These are phyloP conservation scores for Dendropsophus ebraccatus DNA, from an alignment of 2,113 vertebrate genomes.

Conservation along the genomic window DNA sequence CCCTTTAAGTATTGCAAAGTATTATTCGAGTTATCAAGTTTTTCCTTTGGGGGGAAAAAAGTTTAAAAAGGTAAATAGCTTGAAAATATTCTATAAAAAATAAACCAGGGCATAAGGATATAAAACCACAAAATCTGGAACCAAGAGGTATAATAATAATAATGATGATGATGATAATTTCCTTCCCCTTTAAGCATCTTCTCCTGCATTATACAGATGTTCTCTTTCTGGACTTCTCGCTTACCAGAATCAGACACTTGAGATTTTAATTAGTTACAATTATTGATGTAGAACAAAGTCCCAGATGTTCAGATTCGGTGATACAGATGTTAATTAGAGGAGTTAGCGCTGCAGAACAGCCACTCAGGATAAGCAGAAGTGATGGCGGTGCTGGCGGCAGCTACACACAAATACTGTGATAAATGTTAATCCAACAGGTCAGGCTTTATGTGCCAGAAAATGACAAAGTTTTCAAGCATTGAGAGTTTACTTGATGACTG, in stretches of 20 bases:
- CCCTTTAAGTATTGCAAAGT: too few species aligned
- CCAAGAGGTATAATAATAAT: neutral
- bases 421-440: neutral
- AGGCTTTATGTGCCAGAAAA: neutral
- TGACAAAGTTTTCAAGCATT: neutral
- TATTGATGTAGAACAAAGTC: conserved; percentile 26
- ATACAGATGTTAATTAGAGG: conserved; percentile 42
- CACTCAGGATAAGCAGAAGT: neutral
- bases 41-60: too few species aligned
- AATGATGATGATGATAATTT: neutral
- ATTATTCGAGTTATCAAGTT: too few species aligned
- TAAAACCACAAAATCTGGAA: too few species aligned
- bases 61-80: too few species aligned
- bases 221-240: neutral
- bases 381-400: neutral
- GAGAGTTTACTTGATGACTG: neutral
- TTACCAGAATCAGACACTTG: conserved; percentile 13
- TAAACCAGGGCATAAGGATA: too few species aligned
- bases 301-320: conserved; percentile 36
- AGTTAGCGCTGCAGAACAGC: conserved; percentile 23
- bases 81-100: too few species aligned
- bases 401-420: neutral
- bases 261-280: conserved; percentile 34
- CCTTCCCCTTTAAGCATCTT: neutral
- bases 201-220: neutral